Evolutionary conservation across 1,140 invertebrate species (phyloP).

Genomic region (Probaryconus sp.): DNA sequence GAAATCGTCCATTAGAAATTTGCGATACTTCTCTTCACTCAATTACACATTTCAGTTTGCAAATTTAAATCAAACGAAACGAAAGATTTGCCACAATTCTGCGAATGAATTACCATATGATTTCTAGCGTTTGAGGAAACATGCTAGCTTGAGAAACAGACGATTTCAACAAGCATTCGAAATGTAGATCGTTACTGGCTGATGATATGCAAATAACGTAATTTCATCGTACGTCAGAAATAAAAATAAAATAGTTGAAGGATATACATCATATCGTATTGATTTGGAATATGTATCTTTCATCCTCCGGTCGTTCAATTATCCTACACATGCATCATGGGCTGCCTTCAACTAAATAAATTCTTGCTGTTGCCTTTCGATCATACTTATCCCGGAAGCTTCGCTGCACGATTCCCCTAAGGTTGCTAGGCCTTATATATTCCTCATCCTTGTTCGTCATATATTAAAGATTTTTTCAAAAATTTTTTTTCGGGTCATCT

Average conservation of each 20-base stretch:
- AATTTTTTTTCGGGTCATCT: too few relatives aligned
- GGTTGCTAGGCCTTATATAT: too few relatives aligned
- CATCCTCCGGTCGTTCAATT: conserved; percentile 7
- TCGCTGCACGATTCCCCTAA: too few relatives aligned
- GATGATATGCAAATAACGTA: conserved; percentile 54
- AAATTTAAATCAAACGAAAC: conserved; percentile 4
- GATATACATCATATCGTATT: conserved; percentile 5
- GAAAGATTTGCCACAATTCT: conserved; percentile 19
- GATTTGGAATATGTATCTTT: conserved; percentile 6
- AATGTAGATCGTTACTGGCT: conserved; percentile 11
- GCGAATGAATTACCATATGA: conserved; percentile 15
- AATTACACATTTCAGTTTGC: conserved; percentile 7
- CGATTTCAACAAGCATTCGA: conserved; percentile 1
- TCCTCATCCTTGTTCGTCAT: too few relatives aligned
- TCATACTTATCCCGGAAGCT: too few relatives aligned
- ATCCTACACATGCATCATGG: neutral
- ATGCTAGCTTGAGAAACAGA: conserved; percentile 5
- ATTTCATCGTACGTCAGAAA: conserved; percentile 47
- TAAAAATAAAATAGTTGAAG: conserved; percentile 16
- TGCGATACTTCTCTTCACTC: too few relatives aligned
- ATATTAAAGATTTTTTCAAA: too few relatives aligned
- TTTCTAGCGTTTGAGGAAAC: conserved; percentile 16
- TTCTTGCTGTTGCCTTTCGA: too few relatives aligned
- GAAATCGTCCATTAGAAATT: too few relatives aligned
- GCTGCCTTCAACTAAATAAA: too few relatives aligned